Base-by-base conservation (phyloP, 2,888 invertebrate species). In the Brenthis daphne region DNA sequence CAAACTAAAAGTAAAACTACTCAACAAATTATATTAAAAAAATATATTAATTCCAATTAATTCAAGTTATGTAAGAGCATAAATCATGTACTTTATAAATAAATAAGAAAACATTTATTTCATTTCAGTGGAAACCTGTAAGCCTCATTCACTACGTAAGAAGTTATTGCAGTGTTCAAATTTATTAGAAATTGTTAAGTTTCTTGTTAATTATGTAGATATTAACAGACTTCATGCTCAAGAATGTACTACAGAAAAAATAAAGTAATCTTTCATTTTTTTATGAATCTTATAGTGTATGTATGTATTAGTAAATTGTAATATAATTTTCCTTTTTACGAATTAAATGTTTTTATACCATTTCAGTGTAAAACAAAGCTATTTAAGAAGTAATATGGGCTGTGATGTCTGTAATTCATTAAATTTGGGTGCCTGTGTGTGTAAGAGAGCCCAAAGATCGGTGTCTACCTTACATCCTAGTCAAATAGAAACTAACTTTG, bases 111-210 rank as follows among this genome's bases (percentile, higher is more conserved):
- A 20, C 53, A 53, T 54, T 24, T 54, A 24, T 33, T 53, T 63
- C 29, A 29, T 90, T 90, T 75, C 85, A 93, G 93, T 93, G 74
- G 89, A 89, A 81, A 86, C 88, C 20, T 89, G 91, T 70, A 90
- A 89, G 76, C 92, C 91, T 37, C 80, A 86, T 68, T 51, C 77
- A 14, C 77, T 93, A 61, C 82, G 91, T 64, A 91, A 81, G 64
- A 88, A 83, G 73, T 77, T 93, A 67, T 78, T 87, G 55, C 90
- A 89, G 70, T 92, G 86, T 76, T 71, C 83, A n/a, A 90, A 85
- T 77, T 76, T 92, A 20, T 74, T 91, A 57, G 92, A 92, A 68
- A 82, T 90, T 60, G 85, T 92, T 0, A 90, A 88, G 75, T 82
- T 87, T 70, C 77, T 93, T 53, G 77, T 90, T 2, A 80, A 76